A percentile compares a stretch with the other conserved stretches of the same genome.
Evolutionary conservation across 2,797 vertebrate species (phyloP).

Genomic region (Scolopax rusticola): DNA sequence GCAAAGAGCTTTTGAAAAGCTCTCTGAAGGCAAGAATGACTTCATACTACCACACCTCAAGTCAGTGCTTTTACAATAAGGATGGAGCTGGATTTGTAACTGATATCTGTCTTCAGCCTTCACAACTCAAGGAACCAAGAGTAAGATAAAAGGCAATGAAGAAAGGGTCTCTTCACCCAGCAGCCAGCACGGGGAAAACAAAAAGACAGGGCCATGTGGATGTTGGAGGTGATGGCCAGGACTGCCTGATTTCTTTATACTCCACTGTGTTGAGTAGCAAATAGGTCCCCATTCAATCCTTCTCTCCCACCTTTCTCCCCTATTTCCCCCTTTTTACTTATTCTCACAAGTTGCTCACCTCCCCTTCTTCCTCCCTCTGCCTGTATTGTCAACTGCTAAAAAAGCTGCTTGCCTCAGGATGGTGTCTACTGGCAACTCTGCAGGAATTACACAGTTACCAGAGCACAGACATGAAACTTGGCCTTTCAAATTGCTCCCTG

Average conservation of each 20-base stretch:
- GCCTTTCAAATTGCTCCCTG: neutral
- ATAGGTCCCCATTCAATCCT: neutral
- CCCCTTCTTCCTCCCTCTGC: neutral
- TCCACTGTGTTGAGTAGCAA: neutral
- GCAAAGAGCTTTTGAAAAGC: neutral
- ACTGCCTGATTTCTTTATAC: neutral
- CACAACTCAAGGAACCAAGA: neutral
- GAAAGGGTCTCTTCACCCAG: rapidly evolving
- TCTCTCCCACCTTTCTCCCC: neutral
- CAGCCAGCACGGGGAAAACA: neutral
- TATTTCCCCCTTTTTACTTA: neutral
- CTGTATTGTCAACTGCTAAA: neutral
- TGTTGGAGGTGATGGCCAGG: neutral
- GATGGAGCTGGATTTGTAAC: neutral
- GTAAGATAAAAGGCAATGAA: neutral
- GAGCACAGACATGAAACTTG: neutral
- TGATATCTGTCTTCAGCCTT: neutral
- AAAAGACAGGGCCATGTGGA: neutral
- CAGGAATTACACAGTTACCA: neutral
- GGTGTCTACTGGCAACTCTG: neutral
- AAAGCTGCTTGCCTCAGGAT: neutral
- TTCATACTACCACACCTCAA: neutral
- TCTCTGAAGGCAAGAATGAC: neutral
- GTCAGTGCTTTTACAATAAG: neutral
- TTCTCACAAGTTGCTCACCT: neutral